Percentiles rank a stretch among this genome's conserved stretches.
phyloP scores from a whole-genome alignment of 2,113 vertebrate species.

The Elgaria multicarinata region DNA sequence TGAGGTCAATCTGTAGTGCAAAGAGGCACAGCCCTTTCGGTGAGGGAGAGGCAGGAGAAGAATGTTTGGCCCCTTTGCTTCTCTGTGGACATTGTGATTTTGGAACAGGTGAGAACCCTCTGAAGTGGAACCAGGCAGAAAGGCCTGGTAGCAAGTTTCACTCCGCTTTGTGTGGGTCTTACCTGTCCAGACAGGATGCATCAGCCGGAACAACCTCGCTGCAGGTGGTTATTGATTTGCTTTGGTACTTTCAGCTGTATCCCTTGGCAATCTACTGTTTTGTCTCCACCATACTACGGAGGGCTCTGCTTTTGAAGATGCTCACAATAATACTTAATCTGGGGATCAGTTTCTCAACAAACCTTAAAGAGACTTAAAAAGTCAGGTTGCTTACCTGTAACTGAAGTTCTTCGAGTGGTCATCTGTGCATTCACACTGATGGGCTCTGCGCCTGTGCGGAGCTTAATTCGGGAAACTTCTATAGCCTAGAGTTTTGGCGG shows the following conservation, averaged over 20 bases:
- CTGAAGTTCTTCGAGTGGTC: no score
- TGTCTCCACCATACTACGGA: background rate
- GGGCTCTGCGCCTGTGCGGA: no score
- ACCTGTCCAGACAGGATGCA: background rate
- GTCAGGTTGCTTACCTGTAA: no score
- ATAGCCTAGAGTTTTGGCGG: no score
- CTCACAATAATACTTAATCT: background rate
- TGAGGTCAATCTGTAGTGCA: constrained; percentile 10
- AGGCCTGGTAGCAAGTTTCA: background rate
- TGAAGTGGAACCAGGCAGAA: background rate
- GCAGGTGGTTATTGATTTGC: background rate
- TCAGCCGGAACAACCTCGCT: background rate
- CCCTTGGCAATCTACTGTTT: background rate
- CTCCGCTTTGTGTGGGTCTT: background rate
- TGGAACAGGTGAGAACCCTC: background rate
- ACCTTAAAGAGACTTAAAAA: background rate
- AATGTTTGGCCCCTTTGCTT: background rate
- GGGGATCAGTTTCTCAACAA: background rate
- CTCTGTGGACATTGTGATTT: background rate
- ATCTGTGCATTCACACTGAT: no score
- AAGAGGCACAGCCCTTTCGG: constrained; percentile 8
- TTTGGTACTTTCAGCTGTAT: background rate
- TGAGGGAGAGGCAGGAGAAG: background rate
- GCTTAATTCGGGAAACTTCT: no score
- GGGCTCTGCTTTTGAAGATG: background rate